A percentile compares a stretch with the other conserved stretches of the same genome.
Conservation (phyloP, 1,140 invertebrate genomes). For the Polypedilum pembai region DNA sequence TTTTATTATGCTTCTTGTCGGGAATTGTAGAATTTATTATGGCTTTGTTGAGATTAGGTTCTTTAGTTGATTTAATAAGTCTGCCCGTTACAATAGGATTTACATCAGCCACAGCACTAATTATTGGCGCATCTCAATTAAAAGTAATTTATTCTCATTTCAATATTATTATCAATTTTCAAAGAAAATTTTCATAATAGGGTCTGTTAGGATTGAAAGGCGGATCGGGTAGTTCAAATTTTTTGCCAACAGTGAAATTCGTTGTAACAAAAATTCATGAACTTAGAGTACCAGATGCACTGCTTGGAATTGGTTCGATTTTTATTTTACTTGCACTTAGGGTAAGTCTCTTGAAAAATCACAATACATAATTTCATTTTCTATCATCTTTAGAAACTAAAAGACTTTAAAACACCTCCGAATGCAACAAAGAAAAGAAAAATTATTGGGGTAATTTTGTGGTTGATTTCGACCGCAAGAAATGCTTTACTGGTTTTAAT, state of each 20-base stretch:
- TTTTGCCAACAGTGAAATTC: slow-evolving; percentile 53
- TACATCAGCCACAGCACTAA: slow-evolving; percentile 85
- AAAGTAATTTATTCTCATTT: slow-evolving; percentile 47
- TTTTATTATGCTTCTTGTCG: slow-evolving; percentile 74
- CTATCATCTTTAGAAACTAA: slow-evolving; percentile 53
- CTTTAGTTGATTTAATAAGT: slow-evolving; percentile 89
- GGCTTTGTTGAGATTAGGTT: slow-evolving; percentile 79
- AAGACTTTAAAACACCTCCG: slow-evolving; percentile 49
- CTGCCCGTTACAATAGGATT: slow-evolving; percentile 86
- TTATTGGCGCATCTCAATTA: slow-evolving; percentile 82
- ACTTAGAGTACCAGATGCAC: slow-evolving; percentile 51
- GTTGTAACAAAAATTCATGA: slow-evolving; percentile 52
- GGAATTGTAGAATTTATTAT: slow-evolving; percentile 76
- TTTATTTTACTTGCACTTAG: slow-evolving; percentile 55
- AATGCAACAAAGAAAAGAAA: slow-evolving; percentile 38
- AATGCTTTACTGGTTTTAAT: slow-evolving; percentile 69
- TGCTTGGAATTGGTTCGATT: slow-evolving; percentile 58
- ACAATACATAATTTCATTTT: slow-evolving; percentile 30
- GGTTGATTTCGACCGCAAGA: slow-evolving; percentile 65
- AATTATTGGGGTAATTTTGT: slow-evolving; percentile 50
- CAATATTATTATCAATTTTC: neutral
- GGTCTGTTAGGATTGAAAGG: slow-evolving; percentile 64
- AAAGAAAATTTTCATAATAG: slow-evolving; percentile 21
- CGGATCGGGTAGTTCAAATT: slow-evolving; percentile 51
- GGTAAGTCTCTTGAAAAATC: slow-evolving; percentile 44